phyloP scores from a whole-genome alignment of 2,888 invertebrate genomes.

The Balanococcus diminutus region DNA sequence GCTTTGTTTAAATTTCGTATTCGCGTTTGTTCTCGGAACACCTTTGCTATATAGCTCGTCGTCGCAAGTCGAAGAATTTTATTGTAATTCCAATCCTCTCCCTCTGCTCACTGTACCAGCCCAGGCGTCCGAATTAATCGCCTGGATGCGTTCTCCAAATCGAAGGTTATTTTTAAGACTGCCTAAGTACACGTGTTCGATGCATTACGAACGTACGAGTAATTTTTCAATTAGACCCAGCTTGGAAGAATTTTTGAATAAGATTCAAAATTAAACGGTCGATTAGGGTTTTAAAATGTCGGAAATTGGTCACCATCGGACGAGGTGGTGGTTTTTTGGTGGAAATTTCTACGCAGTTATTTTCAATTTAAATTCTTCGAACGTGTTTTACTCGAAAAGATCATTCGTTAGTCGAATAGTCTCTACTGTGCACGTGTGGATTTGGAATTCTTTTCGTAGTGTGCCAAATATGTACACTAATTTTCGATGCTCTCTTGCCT shows the following conservation, averaged over 20 bases:
- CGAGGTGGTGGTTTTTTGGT: background rate
- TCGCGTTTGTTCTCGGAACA: background rate
- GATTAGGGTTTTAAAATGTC: background rate
- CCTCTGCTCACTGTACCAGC: background rate
- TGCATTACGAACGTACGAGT: background rate
- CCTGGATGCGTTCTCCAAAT: background rate
- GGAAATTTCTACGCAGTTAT: background rate
- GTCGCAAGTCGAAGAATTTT: background rate
- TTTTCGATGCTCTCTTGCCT: background rate
- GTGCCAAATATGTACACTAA: background rate
- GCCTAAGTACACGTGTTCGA: background rate
- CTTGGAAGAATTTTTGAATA: background rate
- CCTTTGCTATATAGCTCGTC: background rate
- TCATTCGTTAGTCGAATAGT: background rate
- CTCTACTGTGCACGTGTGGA: background rate
- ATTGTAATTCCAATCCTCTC: background rate
- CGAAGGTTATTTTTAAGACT: background rate
- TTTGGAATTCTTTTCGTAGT: background rate
- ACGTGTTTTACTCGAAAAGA: background rate
- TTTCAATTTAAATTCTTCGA: conserved; percentile 22
- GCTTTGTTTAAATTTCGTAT: conserved; percentile 36
- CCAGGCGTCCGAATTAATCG: background rate
- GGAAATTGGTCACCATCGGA: background rate
- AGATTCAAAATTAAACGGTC: background rate
- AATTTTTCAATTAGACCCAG: background rate